Evolutionary conservation across 2,113 vertebrate species (phyloP), one percentile per base, ranked within the genome.

Genomic region (Melanerpes aurifrons): DNA sequence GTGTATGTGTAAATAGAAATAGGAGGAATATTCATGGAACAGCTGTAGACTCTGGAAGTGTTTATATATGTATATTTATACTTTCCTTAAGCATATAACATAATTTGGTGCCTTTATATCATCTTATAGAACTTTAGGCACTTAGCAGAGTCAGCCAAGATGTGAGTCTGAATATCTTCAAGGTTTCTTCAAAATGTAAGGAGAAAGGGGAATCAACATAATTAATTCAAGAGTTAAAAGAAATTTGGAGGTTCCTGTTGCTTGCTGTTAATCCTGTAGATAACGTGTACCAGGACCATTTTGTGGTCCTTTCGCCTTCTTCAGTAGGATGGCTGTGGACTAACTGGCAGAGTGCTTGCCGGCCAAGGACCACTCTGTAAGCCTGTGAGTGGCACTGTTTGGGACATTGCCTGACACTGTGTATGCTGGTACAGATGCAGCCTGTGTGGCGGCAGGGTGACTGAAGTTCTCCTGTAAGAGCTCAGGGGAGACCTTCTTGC

Each of bases 391-490:
- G 12, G 6, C 0, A 2, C 45, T 40, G 17, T 10, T 28, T 10
- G 1, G n/a, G 29, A 21, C 0, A 0, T 19, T 62, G 9, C 62
- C 57, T 3, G 6, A 26, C 13, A 24, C 16, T 3, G 17, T 10
- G 8, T 1, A 8, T 37, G 21, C 22, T 20, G 4, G 11, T 26
- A 10, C 9, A 9, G 20, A 2, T 6, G 1, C 26, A 53, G 32
- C 24, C 54, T 19, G 8, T 5, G 6, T 14, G n/a, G 28, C 43
- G n/a, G 1, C 35, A 13, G 28, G 14, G n/a, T 56, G 81, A 6
- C 24, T 15, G 40, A 62, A 45, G 32, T 35, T 7, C 24, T 32
- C 1, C 7, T 76, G 8, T 37, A 37, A 37, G 37, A 9, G 37
- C 37, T 37, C 37, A 37, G 37, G 37, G 37, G 37, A 37, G 37